phyloP scores from a whole-genome alignment of 2,888 invertebrate species.

The Spodoptera picta region DNA sequence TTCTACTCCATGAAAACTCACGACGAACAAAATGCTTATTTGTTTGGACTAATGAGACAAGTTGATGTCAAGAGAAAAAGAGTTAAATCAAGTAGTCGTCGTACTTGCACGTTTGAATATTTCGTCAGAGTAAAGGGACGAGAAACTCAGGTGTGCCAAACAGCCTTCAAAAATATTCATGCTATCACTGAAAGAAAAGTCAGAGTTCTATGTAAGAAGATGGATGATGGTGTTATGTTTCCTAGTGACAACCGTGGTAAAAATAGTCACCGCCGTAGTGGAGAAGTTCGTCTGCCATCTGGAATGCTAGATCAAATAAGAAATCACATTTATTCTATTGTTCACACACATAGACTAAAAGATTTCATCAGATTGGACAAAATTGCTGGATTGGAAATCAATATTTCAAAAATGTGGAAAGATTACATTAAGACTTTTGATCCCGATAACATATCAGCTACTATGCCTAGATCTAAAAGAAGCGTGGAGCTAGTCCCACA shows the following conservation, averaged over 20 bases:
- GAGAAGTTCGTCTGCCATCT: constrained; percentile 84
- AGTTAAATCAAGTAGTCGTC: constrained; percentile 85
- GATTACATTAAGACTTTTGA: constrained; percentile 88
- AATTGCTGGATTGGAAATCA: constrained; percentile 87
- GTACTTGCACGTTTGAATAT: constrained; percentile 89
- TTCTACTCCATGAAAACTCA: constrained; percentile 88
- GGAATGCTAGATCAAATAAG: constrained; percentile 87
- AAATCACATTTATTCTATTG: constrained; percentile 87
- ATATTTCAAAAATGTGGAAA: constrained; percentile 89
- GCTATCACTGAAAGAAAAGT: constrained; percentile 89
- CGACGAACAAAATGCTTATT: constrained; percentile 89
- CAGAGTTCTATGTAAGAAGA: constrained; percentile 87
- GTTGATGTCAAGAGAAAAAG: constrained; percentile 88
- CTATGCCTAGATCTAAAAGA: constrained; percentile 84
- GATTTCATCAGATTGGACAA: constrained; percentile 87
- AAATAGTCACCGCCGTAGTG: constrained; percentile 85
- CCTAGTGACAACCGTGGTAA: constrained; percentile 88
- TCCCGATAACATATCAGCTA: constrained; percentile 85
- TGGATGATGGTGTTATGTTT: constrained; percentile 89
- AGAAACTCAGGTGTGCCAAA: constrained; percentile 88
- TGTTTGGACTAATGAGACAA: constrained; percentile 88
- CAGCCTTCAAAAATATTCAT: constrained; percentile 89
- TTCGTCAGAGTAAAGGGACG: constrained; percentile 87
- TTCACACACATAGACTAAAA: constrained; percentile 85
- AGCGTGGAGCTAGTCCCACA: constrained; percentile 70